A percentile compares a stretch with the other conserved stretches of the same genome.
Evolutionary conservation across 2,797 vertebrate genomes (phyloP).

Genomic region (Poeciliopsis infans): DNA sequence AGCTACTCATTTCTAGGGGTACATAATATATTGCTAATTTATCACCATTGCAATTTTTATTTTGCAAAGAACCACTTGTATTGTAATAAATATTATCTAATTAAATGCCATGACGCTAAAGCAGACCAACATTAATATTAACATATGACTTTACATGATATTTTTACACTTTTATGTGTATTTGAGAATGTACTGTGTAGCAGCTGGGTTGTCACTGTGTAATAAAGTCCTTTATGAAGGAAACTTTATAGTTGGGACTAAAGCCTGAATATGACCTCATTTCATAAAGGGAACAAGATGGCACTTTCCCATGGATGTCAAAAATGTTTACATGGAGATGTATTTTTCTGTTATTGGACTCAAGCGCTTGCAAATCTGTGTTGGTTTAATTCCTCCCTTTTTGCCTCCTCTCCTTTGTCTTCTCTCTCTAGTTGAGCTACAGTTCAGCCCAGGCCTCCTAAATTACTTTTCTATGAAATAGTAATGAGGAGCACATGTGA

Average conservation of each 20-base stretch:
- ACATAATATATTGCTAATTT: background rate
- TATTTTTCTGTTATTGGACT: constrained; percentile 35
- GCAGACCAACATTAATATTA: too few relatives aligned
- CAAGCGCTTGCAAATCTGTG: constrained; percentile 33
- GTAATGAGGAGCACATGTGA: constrained; percentile 85
- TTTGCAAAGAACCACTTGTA: background rate
- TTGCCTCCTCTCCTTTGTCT: constrained; percentile 37
- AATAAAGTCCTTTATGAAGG: constrained; percentile 45
- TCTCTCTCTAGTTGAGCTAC: constrained; percentile 67
- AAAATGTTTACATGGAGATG: constrained; percentile 30
- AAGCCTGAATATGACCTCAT: constrained; percentile 46
- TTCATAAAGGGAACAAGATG: constrained; percentile 50
- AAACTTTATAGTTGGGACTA: constrained; percentile 32
- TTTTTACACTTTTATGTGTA: constrained; percentile 20
- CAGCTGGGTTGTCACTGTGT: constrained; percentile 42
- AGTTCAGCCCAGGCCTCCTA: constrained; percentile 51
- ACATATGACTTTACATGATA: background rate
- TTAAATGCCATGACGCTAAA: background rate
- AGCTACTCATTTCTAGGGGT: background rate
- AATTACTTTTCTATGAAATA: constrained; percentile 76
- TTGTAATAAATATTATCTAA: background rate
- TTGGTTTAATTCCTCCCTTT: constrained; percentile 14
- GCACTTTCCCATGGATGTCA: constrained; percentile 35
- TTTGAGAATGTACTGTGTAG: constrained; percentile 32
- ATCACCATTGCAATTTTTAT: background rate